Evolutionary conservation across 1,140 invertebrate species (phyloP).

Genomic region (Nephila pilipes): DNA sequence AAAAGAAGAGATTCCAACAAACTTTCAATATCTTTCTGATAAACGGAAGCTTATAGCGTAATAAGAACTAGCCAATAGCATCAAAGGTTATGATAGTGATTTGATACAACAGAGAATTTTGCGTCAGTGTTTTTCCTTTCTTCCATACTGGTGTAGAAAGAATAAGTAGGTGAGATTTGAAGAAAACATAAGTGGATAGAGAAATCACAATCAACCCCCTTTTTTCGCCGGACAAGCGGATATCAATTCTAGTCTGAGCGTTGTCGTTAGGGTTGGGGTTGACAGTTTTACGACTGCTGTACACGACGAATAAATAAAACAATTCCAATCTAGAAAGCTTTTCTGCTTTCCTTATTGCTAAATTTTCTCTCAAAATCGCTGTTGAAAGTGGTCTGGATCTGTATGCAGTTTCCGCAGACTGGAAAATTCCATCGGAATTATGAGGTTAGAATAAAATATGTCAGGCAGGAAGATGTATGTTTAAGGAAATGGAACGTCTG

Average conservation of each 20-base stretch:
- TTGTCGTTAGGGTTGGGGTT: background rate
- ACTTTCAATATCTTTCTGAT: background rate
- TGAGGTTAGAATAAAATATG: background rate
- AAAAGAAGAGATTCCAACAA: background rate
- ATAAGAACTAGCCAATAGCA: background rate
- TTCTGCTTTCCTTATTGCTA: background rate
- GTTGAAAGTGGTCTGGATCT: too few relatives aligned
- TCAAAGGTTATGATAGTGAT: background rate
- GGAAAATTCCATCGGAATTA: background rate
- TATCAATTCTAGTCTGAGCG: background rate
- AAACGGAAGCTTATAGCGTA: background rate
- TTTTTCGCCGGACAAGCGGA: background rate
- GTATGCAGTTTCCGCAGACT: background rate
- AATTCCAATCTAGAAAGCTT: slow-evolving; percentile 9
- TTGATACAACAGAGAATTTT: background rate
- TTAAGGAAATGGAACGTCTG: background rate
- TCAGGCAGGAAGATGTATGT: background rate
- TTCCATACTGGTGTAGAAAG: background rate
- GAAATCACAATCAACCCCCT: slow-evolving; percentile 39
- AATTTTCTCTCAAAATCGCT: too few relatives aligned
- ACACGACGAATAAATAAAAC: slow-evolving; percentile 37
- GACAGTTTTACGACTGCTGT: slow-evolving; percentile 36
- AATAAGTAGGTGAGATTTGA: background rate
- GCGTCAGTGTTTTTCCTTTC: background rate
- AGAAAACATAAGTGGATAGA: background rate